phyloP scores from a whole-genome alignment of 2,797 vertebrate species.

The Enteromius trimaculatus region DNA sequence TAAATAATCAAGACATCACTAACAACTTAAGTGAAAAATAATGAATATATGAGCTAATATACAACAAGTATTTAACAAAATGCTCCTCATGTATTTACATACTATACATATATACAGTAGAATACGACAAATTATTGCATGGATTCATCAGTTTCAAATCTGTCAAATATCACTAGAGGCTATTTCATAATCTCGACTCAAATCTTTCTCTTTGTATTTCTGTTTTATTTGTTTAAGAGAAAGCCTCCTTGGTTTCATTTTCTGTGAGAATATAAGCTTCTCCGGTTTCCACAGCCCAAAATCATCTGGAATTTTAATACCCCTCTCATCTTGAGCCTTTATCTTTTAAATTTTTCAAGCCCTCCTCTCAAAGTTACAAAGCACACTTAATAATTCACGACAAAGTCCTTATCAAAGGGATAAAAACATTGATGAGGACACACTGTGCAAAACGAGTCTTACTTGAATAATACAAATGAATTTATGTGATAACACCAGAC shows the following conservation, averaged over 20 bases:
- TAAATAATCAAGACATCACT: no score
- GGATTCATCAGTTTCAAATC: not conserved
- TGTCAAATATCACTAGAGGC: not conserved
- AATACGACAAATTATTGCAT: not conserved
- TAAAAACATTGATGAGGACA: slow-evolving; percentile 47
- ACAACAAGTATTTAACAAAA: no score
- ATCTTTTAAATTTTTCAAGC: slow-evolving; percentile 65
- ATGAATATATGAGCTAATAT: no score
- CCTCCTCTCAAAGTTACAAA: slow-evolving; percentile 47
- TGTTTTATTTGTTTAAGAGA: slow-evolving; percentile 24
- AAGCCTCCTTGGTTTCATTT: not conserved
- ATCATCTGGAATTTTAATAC: slow-evolving; percentile 47
- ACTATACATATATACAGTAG: no score
- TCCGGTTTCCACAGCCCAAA: not conserved
- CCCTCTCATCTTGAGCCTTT: slow-evolving; percentile 50
- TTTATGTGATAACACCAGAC: slow-evolving; percentile 27
- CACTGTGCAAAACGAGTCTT: slow-evolving; percentile 57
- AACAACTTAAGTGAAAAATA: no score
- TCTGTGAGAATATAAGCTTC: slow-evolving; percentile 5
- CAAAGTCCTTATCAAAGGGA: slow-evolving; percentile 49
- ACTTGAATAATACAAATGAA: slow-evolving; percentile 59
- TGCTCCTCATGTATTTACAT: no score
- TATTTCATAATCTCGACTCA: slow-evolving; percentile 44
- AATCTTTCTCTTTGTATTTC: slow-evolving; percentile 12
- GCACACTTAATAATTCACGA: slow-evolving; percentile 61